These are phyloP conservation scores for Anguilla rostrata DNA, from an alignment of 2,113 vertebrate species.

Conservation along the genomic window DNA sequence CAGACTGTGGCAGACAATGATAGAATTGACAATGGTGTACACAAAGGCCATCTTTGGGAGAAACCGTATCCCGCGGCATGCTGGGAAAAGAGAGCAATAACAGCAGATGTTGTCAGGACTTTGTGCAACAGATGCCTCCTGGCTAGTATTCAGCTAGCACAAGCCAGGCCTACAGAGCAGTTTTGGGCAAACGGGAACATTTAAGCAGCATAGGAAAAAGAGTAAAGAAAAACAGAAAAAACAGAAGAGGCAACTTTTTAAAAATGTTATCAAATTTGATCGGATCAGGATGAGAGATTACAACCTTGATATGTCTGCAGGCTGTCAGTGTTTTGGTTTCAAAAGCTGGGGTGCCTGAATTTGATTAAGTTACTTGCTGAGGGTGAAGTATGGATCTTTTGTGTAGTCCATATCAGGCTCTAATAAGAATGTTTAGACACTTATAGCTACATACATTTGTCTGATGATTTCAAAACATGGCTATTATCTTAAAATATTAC, in stretches of 20 bases:
- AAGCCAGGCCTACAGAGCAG: slow-evolving; percentile 64
- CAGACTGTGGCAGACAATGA: slow-evolving; percentile 72
- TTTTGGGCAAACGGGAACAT: slow-evolving; percentile 38
- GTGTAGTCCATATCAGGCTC: too few relatives aligned
- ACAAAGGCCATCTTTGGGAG: slow-evolving; percentile 86
- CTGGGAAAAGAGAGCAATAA: slow-evolving; percentile 81
- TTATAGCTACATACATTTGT: too few relatives aligned
- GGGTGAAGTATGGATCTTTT: too few relatives aligned
- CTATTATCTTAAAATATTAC: too few relatives aligned
- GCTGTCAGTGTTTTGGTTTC: not conserved
- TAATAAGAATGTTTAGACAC: too few relatives aligned
- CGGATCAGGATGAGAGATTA: not conserved
- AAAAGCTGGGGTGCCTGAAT: not conserved
- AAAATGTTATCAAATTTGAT: not conserved
- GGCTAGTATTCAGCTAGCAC: slow-evolving; percentile 72
- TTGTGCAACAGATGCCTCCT: slow-evolving; percentile 83
- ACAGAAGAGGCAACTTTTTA: too few relatives aligned
- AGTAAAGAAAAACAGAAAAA: not conserved
- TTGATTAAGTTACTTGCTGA: not conserved
- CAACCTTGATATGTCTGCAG: not conserved
- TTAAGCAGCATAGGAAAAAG: not conserved
- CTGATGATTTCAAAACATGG: too few relatives aligned
- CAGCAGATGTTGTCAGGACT: slow-evolving; percentile 82
- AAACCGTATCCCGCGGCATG: slow-evolving; percentile 78
- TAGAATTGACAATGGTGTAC: slow-evolving; percentile 73